phyloP scores from a whole-genome alignment of 92 coral and sea anemone genomes.

The Muricea muricata region DNA sequence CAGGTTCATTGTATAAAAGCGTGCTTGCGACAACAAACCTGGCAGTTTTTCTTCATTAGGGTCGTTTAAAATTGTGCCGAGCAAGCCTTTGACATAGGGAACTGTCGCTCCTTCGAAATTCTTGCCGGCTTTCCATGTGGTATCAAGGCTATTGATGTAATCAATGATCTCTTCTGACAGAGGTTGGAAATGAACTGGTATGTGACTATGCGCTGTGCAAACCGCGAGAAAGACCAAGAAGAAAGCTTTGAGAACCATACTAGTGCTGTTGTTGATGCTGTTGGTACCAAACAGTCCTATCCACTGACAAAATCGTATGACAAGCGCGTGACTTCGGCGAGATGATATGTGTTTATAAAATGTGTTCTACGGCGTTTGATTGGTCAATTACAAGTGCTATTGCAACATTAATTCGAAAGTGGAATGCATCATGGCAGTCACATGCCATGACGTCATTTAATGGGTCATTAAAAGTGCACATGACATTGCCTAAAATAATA shows the following conservation, averaged over 20 bases:
- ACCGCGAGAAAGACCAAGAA: constrained; percentile 30
- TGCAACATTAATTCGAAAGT: not conserved
- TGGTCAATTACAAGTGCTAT: not conserved
- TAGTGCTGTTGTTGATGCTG: too few relatives aligned
- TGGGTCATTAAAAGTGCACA: not conserved
- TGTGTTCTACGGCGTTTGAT: not conserved
- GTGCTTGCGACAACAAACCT: not conserved
- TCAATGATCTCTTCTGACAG: constrained; percentile 62
- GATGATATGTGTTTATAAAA: not conserved
- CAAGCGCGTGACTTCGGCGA: not conserved
- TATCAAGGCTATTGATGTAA: constrained; percentile 56
- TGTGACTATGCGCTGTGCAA: constrained; percentile 26
- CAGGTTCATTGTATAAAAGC: too few relatives aligned
- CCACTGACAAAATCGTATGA: not conserved
- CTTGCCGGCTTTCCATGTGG: constrained; percentile 67
- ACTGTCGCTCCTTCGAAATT: constrained; percentile 51
- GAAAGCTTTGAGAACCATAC: not conserved
- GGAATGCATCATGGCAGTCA: too few relatives aligned
- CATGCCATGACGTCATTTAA: not conserved
- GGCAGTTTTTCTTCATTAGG: constrained; percentile 43
- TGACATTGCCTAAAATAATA: too few relatives aligned
- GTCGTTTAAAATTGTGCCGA: constrained; percentile 34
- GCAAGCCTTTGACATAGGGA: constrained; percentile 58
- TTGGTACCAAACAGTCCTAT: too few relatives aligned
- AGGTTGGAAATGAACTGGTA: constrained; percentile 51